phyloP scores from a whole-genome alignment of 2,888 invertebrate species.

The Bhutanitis thaidina region DNA sequence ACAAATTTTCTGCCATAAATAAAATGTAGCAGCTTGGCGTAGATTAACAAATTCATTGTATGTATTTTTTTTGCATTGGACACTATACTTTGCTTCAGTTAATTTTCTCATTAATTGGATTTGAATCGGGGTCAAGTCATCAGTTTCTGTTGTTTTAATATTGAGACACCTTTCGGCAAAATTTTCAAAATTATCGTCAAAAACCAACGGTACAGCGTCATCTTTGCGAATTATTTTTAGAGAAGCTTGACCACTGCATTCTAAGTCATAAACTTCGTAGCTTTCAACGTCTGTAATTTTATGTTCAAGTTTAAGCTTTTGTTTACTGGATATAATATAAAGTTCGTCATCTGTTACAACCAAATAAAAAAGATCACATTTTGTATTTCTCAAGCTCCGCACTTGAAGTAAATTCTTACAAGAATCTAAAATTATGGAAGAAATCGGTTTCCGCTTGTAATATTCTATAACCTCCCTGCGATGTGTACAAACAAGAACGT shows the following conservation, averaged over 20 bases:
- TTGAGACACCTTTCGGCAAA: conserved; percentile 27
- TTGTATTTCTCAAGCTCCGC: conserved; percentile 46
- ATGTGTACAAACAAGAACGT: conserved; percentile 52
- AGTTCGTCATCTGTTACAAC: conserved; percentile 40
- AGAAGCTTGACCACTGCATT: conserved; percentile 42
- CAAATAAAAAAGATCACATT: conserved; percentile 52
- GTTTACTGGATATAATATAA: conserved; percentile 43
- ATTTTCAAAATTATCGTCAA: conserved; percentile 54
- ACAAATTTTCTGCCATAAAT: conserved; percentile 39
- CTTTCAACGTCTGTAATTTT: conserved; percentile 42
- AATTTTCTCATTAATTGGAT: conserved; percentile 51
- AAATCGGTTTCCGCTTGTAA: conserved; percentile 44
- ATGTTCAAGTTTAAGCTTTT: conserved; percentile 32
- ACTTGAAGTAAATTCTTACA: conserved; percentile 35
- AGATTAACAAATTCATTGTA: conserved; percentile 42
- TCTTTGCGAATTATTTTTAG: conserved; percentile 47
- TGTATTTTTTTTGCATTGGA: conserved; percentile 45
- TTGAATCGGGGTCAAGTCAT: conserved; percentile 39
- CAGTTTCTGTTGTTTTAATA: conserved; percentile 21
- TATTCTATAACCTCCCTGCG: conserved; percentile 55
- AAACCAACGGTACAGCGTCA: conserved; percentile 55
- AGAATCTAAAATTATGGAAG: conserved; percentile 35
- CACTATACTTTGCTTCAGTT: conserved; percentile 49
- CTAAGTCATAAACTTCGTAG: conserved; percentile 44
- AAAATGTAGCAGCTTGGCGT: conserved; percentile 46